Percentiles rank a stretch among this genome's conserved stretches.
phyloP scores from a whole-genome alignment of 2,113 vertebrate genomes.

The Donacobius atricapilla region DNA sequence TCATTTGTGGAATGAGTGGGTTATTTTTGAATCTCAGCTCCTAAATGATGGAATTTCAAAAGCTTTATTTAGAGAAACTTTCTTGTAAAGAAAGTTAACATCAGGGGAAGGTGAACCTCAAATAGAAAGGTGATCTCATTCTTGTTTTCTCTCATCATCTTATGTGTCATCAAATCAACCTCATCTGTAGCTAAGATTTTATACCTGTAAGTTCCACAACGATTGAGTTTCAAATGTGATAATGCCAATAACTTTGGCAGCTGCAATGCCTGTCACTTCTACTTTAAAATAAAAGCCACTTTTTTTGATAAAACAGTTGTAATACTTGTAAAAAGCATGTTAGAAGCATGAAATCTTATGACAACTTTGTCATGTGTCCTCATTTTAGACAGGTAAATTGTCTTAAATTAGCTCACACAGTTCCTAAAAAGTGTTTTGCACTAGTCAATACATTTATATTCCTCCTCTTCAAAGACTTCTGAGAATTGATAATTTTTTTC shows the following conservation, averaged over 20 bases:
- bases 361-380: conserved; percentile 5
- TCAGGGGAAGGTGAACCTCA: background rate
- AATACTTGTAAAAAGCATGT: background rate
- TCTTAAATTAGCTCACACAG: background rate
- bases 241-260: background rate
- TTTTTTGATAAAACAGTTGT: background rate
- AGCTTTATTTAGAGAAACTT: background rate
- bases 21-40: background rate
- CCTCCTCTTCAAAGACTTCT: conserved; percentile 4
- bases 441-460: background rate
- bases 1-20: background rate
- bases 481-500: background rate
- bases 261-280: background rate
- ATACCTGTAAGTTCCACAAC: background rate
- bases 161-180: background rate
- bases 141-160: background rate
- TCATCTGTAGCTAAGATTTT: background rate
- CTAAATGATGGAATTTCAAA: background rate
- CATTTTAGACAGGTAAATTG: conserved; percentile 8
- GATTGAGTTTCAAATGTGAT: background rate
- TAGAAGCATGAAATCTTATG: background rate
- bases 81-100: background rate
- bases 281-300: background rate
- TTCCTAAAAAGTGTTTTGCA: background rate
- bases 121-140: background rate